These are phyloP conservation scores for Corapipo altera DNA, from an alignment of 2,113 vertebrate genomes.

Conservation along the genomic window DNA sequence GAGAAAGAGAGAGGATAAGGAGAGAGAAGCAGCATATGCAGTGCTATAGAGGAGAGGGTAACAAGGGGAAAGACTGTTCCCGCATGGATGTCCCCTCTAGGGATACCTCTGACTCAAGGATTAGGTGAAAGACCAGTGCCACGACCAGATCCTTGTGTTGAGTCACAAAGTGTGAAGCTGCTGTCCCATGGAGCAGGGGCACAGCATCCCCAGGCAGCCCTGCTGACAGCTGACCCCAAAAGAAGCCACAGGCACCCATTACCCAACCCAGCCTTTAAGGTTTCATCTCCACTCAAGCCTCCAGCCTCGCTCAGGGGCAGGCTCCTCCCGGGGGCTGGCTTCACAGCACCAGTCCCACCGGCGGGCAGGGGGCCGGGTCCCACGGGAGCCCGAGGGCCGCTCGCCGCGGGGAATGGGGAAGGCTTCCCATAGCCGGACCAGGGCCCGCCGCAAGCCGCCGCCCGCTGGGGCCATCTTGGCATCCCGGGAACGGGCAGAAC, in stretches of 20 bases:
- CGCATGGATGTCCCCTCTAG: background rate
- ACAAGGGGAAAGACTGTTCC: background rate
- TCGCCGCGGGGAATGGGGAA: too few relatives aligned
- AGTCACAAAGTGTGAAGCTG: background rate
- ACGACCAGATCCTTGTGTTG: background rate
- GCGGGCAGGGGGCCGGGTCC: background rate
- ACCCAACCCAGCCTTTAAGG: background rate
- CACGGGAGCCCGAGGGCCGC: background rate
- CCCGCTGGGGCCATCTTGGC: background rate
- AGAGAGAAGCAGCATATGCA: background rate
- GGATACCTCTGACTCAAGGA: background rate
- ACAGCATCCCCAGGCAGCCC: background rate
- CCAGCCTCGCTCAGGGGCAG: background rate
- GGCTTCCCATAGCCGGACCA: background rate
- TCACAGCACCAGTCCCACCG: background rate
- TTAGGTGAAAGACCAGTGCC: background rate
- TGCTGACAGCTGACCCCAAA: background rate
- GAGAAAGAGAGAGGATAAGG: background rate
- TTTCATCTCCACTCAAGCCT: background rate
- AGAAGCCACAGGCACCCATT: background rate
- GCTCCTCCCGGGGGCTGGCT: background rate
- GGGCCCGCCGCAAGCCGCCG: background rate
- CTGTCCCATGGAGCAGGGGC: background rate
- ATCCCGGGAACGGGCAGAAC: background rate
- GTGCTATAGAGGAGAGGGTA: background rate